phyloP scores from a whole-genome alignment of 2,797 vertebrate species.

The Acropternis orthonyx region DNA sequence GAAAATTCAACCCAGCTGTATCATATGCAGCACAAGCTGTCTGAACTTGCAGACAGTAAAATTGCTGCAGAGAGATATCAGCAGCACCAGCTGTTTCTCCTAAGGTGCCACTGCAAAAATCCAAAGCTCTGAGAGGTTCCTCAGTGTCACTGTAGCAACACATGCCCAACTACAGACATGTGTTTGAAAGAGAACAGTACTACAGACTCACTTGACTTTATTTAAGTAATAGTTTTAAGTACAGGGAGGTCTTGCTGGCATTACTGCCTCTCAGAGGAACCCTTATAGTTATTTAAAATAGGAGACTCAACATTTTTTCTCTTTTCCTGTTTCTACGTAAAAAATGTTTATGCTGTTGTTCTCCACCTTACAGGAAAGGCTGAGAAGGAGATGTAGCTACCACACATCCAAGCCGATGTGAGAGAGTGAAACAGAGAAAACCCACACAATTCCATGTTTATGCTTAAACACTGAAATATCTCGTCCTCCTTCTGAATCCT shows the following conservation, averaged over 20 bases:
- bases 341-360: neutral
- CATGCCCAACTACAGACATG: neutral
- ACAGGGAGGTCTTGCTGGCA: neutral
- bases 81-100: neutral
- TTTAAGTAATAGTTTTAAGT: neutral
- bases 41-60: neutral
- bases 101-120: neutral
- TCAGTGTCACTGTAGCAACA: neutral
- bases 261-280: neutral
- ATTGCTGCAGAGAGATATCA: neutral
- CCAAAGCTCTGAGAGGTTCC: neutral
- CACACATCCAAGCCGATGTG: neutral
- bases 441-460: neutral
- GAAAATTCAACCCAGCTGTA: neutral
- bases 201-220: neutral
- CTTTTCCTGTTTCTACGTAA: too few relatives aligned
- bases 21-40: neutral
- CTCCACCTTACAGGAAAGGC: neutral
- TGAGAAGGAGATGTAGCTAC: neutral
- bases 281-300: neutral
- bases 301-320: neutral
- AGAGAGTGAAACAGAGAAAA: neutral
- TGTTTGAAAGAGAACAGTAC: neutral
- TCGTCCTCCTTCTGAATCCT: neutral
- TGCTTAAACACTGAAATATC: neutral